Evolutionary conservation across 2,113 vertebrate genomes (phyloP).

Genomic region (Sinocyclocheilus grahami): DNA sequence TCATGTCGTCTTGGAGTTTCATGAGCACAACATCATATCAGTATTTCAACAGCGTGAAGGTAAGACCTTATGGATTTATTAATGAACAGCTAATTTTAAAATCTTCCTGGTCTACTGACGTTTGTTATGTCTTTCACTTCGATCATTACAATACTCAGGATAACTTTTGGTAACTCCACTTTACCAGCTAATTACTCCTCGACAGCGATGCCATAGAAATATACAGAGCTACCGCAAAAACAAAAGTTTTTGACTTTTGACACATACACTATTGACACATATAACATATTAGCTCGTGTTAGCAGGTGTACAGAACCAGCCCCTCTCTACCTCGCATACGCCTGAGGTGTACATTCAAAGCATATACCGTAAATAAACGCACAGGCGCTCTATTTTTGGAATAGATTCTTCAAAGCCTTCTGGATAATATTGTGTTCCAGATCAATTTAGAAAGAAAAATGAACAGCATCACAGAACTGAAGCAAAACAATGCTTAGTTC

Average conservation of each 20-base stretch:
- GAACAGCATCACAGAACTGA: slow-evolving; percentile 57
- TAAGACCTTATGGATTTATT: not conserved
- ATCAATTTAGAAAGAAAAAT: slow-evolving; percentile 60
- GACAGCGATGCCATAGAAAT: too few relatives aligned
- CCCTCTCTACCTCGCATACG: not conserved
- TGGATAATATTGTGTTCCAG: slow-evolving; percentile 55
- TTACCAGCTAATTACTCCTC: too few relatives aligned
- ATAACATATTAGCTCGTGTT: not conserved
- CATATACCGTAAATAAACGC: slow-evolving; percentile 39
- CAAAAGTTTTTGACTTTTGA: too few relatives aligned
- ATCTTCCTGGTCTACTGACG: not conserved
- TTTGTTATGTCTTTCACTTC: not conserved
- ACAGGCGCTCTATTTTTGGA: slow-evolving; percentile 40
- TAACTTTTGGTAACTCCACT: not conserved
- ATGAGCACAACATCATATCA: too few relatives aligned
- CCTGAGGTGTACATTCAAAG: slow-evolving; percentile 3
- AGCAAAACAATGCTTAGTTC: slow-evolving; percentile 60
- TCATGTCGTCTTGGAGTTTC: too few relatives aligned
- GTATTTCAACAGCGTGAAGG: too few relatives aligned
- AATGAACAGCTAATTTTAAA: not conserved
- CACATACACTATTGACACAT: not conserved
- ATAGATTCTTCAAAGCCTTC: slow-evolving; percentile 46
- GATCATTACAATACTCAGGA: too few relatives aligned
- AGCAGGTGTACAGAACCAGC: not conserved
- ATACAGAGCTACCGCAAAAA: too few relatives aligned